Conservation (phyloP, 2,797 vertebrate genomes). For the Mallotus villosus region DNA sequence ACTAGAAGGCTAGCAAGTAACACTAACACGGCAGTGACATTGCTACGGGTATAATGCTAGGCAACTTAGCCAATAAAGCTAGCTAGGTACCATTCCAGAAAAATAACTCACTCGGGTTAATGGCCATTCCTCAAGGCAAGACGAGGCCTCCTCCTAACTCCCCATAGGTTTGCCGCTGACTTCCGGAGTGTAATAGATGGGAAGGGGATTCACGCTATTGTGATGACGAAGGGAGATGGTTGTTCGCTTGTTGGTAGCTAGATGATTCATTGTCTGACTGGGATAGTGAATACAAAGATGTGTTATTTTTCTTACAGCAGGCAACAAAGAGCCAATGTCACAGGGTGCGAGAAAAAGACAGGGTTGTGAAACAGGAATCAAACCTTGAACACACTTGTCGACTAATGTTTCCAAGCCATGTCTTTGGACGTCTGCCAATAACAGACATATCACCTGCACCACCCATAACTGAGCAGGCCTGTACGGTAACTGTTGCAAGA, state of each 20-base stretch:
- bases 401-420: neutral
- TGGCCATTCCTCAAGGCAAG: constrained; percentile 47
- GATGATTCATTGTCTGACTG: neutral
- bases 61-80: too few species aligned
- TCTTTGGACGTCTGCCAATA: constrained; percentile 4
- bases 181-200: constrained; percentile 54
- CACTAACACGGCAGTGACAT: too few species aligned
- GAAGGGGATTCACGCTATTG: constrained; percentile 42
- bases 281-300: neutral
- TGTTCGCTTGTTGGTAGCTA: neutral
- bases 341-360: neutral
- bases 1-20: too few species aligned
- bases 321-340: constrained; percentile 7
- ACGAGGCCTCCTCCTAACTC: constrained; percentile 53
- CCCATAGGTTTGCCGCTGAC: constrained; percentile 43
- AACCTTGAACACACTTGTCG: neutral
- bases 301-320: neutral
- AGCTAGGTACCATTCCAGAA: too few species aligned
- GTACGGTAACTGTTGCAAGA: neutral
- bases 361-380: neutral
- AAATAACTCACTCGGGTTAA: constrained; percentile 33
- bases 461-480: too few species aligned
- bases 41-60: too few species aligned
- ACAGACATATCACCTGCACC: too few species aligned
- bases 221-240: constrained; percentile 1